Percentiles rank a stretch among this genome's conserved stretches.
phyloP scores from a whole-genome alignment of 2,888 invertebrate species.

The Pilophorus perplexus region DNA sequence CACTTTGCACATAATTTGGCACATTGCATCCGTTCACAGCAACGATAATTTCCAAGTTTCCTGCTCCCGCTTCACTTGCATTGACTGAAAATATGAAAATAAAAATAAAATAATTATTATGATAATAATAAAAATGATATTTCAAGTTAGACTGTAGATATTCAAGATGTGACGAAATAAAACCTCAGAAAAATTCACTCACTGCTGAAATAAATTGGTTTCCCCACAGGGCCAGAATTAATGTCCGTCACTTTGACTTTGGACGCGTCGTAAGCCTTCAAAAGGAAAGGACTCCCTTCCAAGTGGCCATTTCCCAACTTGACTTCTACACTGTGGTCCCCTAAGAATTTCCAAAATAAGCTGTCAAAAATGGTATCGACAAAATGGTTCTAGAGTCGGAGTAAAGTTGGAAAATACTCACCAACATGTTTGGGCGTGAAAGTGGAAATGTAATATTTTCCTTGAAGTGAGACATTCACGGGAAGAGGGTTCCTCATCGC shows the following conservation, averaged over 20 bases:
- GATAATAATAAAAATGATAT: not conserved
- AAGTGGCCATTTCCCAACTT: slow-evolving; percentile 71
- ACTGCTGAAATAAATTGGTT: slow-evolving; percentile 92
- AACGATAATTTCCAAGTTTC: slow-evolving; percentile 95
- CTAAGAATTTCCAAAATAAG: slow-evolving; percentile 50
- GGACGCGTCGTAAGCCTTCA: slow-evolving; percentile 93
- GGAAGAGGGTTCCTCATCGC: slow-evolving; percentile 53
- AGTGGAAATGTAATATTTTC: slow-evolving; percentile 43
- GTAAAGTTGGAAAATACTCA: no score
- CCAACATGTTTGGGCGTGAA: slow-evolving; percentile 85
- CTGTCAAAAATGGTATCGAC: not conserved
- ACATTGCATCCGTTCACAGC: slow-evolving; percentile 95
- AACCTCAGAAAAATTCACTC: slow-evolving; percentile 54
- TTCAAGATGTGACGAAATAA: not conserved
- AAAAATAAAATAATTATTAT: slow-evolving; percentile 28
- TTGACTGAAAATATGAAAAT: slow-evolving; percentile 56
- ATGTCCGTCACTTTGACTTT: slow-evolving; percentile 94
- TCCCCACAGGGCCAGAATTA: slow-evolving; percentile 83
- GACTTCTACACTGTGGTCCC: slow-evolving; percentile 88
- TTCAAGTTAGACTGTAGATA: slow-evolving; percentile 49
- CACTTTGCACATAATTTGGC: slow-evolving; percentile 95
- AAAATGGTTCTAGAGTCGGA: no score
- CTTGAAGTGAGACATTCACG: slow-evolving; percentile 48
- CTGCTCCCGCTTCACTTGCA: slow-evolving; percentile 73
- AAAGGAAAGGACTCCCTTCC: slow-evolving; percentile 91